Base-by-base conservation (phyloP, 2,113 vertebrate species). In the Symphodus melops region DNA sequence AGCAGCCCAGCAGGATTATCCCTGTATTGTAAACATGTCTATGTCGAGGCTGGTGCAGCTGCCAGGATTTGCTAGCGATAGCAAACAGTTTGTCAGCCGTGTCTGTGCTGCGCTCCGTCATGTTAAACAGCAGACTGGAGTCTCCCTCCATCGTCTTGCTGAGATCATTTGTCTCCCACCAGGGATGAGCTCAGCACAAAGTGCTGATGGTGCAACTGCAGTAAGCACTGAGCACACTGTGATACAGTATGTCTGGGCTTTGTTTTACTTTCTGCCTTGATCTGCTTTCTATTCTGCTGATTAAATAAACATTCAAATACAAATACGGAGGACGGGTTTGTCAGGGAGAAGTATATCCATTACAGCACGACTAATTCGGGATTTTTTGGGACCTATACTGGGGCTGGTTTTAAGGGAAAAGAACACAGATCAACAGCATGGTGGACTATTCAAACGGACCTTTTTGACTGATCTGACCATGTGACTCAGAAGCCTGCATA, bases 1-100 rank as follows among this genome's bases (percentile, higher is more conserved):
- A 65, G 82, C 81, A 23, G 57, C 78, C 52, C 83, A 74, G 75
- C 61, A 82, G 85, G 85, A 90, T 91, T 87, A 87, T 87, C 88
- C 64, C 57, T 49, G 53, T 14, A 75, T 62, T 88, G 80, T 88
- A 81, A 87, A 88, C 74, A 84, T 46, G 68, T 72, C 64, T 20
- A 77, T 55, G 74, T 42, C 52, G 23, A 83, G 37, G 62, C 55
- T 33, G 57, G 63, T 72, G 28, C 20, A 23, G 75, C 85, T 23
- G 76, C 13, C 64, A 77, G 63, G 1, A 28, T 85, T 75, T 56
- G 63, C 65, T 42, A 8, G 9, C 13, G 68, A 84, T 63, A 60
- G 60, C 49, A 75, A 82, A 78, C 23, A 10, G 42, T 25, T 23
- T 51, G 48, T 66, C 79, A 68, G 75, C 53, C 61, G 60, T 68